These are phyloP conservation scores for Probaryconus sp. DNA, from an alignment of 1,140 invertebrate species.

Conservation along the genomic window DNA sequence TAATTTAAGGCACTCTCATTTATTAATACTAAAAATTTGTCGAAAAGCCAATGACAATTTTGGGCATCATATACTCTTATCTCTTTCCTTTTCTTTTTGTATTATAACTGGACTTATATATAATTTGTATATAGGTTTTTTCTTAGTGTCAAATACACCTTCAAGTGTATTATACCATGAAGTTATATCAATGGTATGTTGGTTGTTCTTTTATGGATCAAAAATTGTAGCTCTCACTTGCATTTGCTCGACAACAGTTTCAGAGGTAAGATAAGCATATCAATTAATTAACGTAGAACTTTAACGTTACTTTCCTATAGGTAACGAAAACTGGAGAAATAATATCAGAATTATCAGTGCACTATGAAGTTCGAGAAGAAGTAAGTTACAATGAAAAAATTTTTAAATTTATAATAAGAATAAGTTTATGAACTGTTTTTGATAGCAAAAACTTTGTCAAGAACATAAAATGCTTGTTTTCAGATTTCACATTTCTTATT, in stretches of 20 bases:
- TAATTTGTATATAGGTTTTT: constrained; percentile 41
- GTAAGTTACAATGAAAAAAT: constrained; percentile 20
- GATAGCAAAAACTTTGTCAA: not conserved
- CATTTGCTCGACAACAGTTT: constrained; percentile 25
- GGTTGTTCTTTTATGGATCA: constrained; percentile 27
- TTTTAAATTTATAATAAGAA: too few relatives aligned
- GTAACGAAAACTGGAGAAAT: constrained; percentile 44
- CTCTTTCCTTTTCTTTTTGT: constrained; percentile 33
- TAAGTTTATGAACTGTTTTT: too few relatives aligned
- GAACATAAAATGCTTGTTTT: constrained; percentile 21
- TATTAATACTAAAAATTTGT: constrained; percentile 32
- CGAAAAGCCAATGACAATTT: constrained; percentile 17
- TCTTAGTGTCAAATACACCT: constrained; percentile 9
- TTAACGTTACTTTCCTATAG: constrained; percentile 6
- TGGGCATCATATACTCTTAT: constrained; percentile 32
- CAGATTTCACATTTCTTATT: constrained; percentile 36
- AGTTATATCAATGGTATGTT: constrained; percentile 37
- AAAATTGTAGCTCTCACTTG: constrained; percentile 33
- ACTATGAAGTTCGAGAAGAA: constrained; percentile 45
- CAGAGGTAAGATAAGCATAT: constrained; percentile 25
- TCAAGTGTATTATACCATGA: constrained; percentile 14
- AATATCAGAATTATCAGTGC: constrained; percentile 46
- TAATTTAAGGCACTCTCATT: constrained; percentile 30
- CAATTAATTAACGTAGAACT: not conserved
- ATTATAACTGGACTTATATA: constrained; percentile 41